These are phyloP conservation scores for Pantala flavescens DNA, from an alignment of 1,140 invertebrate genomes.

Conservation along the genomic window DNA sequence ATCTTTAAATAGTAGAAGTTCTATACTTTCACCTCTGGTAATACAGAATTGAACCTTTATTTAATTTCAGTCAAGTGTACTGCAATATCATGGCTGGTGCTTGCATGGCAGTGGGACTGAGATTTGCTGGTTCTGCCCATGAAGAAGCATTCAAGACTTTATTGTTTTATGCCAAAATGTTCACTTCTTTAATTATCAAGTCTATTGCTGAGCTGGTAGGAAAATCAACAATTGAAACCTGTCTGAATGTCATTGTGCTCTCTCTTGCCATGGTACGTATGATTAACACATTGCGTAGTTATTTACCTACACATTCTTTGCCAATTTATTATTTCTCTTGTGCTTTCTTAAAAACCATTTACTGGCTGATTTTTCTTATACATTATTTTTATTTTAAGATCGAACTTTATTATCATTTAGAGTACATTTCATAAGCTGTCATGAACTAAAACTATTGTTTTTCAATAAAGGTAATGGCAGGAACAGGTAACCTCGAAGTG, in stretches of 20 bases:
- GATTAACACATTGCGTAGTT: conserved; percentile 22
- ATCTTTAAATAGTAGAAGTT: too few species aligned
- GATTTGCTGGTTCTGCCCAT: conserved; percentile 87
- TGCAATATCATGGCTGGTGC: conserved; percentile 92
- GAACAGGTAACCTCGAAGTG: conserved; percentile 81
- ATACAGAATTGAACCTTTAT: too few species aligned
- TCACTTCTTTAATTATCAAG: conserved; percentile 51
- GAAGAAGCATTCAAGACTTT: conserved; percentile 66
- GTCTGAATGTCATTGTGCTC: conserved; percentile 71
- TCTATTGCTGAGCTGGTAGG: conserved; percentile 77
- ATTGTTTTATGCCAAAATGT: conserved; percentile 53
- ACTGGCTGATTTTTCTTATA: too few species aligned
- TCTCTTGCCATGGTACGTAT: conserved; percentile 60
- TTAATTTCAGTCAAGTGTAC: conserved; percentile 70
- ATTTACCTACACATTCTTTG: conserved; percentile 24
- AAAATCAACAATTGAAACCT: conserved; percentile 79
- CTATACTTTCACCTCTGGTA: too few species aligned
- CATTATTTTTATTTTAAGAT: too few species aligned
- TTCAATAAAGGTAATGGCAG: conserved; percentile 70
- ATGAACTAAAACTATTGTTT: too few species aligned
- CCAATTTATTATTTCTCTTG: conserved; percentile 22
- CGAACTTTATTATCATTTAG: too few species aligned
- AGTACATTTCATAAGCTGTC: too few species aligned
- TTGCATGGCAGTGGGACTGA: conserved; percentile 85
- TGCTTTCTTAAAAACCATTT: conserved; percentile 12